Base-by-base conservation (phyloP, 2,113 vertebrate species). In the Beaufortia kweichowensis region DNA sequence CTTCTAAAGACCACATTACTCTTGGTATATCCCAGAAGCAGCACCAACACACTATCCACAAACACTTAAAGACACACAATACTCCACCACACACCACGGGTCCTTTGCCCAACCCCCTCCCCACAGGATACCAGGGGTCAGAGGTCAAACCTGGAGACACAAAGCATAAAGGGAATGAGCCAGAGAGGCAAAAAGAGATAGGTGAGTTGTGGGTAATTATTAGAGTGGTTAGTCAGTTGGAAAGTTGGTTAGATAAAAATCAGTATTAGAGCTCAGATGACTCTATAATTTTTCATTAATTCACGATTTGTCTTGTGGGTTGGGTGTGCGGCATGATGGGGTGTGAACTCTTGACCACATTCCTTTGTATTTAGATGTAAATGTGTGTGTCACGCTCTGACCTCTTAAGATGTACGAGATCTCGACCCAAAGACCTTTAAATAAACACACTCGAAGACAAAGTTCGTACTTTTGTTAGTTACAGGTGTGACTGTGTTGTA, bases 201-300 rank as follows among this genome's bases (percentile, higher is more conserved):
- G 57, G 50, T 90, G 88, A 90, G 87, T 90, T 73, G 26, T 11
- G 11, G 70, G 17, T 59, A 21, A n/a, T 31, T 61, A 31, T 46
- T 46, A 61, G 23, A 23, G 33, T 29, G 56, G 24, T n/a, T 48
- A 73, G 39, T 61, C 70, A 21, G 11, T 9, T 17, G 57, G 26
- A 74, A 62, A 74, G 71, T 61, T 46, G 19, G 15, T 61, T 61
- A 9, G 39, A 48, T 21, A 61, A 0, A 60, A 74, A 73, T 73
- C 56, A 73, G 56, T 21, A 14, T 19, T 73, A 33, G 2, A 59
- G 35, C 19, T 59, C 23, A 59, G 15, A 29, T 43, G 4, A 59
- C 55, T 59, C 21, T 59, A 28, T 15, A 7, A 11, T 33, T 62
- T 33, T 69, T 70, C 3, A 55, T 70, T 69, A 9, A 2, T 72